These are phyloP conservation scores for Sminthurinus aureus DNA, from an alignment of 2,888 invertebrate species.

Conservation along the genomic window DNA sequence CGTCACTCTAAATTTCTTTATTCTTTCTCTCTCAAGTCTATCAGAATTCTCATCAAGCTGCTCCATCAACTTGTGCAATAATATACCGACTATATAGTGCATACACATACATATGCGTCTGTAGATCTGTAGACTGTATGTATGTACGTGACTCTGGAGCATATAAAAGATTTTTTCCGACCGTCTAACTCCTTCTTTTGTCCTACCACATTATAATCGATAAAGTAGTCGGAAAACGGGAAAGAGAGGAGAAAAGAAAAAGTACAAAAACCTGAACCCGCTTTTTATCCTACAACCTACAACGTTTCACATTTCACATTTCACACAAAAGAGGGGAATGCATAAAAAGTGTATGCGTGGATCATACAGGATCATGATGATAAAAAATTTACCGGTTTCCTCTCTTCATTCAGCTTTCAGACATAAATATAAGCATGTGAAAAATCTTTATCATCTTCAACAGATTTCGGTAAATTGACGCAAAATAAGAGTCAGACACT, in stretches of 20 bases:
- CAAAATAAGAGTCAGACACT: no score
- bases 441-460: no score
- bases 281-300: not conserved
- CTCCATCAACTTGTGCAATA: conserved; percentile 38
- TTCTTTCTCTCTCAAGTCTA: not conserved
- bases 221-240: not conserved
- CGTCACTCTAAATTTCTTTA: not conserved
- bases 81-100: not conserved
- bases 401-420: no score
- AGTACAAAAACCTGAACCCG: no score
- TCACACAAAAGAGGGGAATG: not conserved
- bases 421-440: no score
- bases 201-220: conserved; percentile 19
- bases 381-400: no score
- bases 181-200: conserved; percentile 1
- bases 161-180: conserved; percentile 9
- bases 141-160: not conserved
- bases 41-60: conserved; percentile 29
- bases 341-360: not conserved
- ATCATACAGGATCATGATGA: no score
- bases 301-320: no score
- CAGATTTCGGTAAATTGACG: no score
- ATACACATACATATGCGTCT: no score
- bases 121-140: no score
- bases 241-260: no score